These are phyloP conservation scores for Pelecanus crispus DNA, from an alignment of 2,113 vertebrate species.

Conservation along the genomic window DNA sequence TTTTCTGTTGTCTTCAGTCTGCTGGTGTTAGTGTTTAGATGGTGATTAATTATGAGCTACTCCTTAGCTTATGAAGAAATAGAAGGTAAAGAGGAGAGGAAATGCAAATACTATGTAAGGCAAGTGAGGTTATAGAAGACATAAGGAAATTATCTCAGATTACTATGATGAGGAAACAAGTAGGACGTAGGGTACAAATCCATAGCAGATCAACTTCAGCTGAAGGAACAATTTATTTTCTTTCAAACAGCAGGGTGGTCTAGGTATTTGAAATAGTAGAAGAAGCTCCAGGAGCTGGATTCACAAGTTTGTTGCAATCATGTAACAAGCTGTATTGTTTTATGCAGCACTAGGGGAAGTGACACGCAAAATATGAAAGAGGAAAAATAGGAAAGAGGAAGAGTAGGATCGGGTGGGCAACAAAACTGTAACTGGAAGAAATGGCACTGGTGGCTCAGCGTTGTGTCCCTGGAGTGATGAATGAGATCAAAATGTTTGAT, in stretches of 20 bases:
- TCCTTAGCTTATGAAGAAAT: background rate
- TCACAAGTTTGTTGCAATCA: background rate
- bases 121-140: background rate
- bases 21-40: background rate
- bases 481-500: background rate
- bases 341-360: background rate
- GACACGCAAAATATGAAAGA: background rate
- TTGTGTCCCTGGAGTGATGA: background rate
- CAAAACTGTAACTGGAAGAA: background rate
- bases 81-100: background rate
- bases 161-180: background rate
- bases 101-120: background rate
- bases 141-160: background rate
- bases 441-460: background rate
- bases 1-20: background rate
- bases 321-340: background rate
- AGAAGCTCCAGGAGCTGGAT: background rate
- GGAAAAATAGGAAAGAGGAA: background rate
- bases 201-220: background rate
- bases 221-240: background rate
- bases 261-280: background rate
- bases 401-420: background rate
- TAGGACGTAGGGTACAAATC: background rate
- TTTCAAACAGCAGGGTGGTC: background rate
- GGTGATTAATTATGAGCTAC: background rate